Evolutionary conservation across 2,888 invertebrate genomes (phyloP).

Genomic region (Zhengitettix transpicula): DNA sequence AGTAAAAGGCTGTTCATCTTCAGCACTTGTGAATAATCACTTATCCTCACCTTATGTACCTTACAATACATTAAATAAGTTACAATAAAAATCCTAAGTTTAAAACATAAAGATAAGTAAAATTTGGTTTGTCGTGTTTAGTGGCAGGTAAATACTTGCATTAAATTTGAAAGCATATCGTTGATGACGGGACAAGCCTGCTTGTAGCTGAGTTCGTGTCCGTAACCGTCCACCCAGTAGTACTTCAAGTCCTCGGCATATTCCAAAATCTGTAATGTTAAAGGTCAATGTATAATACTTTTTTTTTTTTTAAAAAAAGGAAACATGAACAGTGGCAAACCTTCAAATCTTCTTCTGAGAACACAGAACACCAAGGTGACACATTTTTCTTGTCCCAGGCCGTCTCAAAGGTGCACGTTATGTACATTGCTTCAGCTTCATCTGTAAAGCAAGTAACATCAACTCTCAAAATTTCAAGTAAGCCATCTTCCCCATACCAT

Average conservation of each 20-base stretch:
- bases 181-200: conserved; percentile 60
- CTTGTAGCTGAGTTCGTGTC: conserved; percentile 48
- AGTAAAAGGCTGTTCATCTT: too few species aligned
- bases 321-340: conserved; percentile 24
- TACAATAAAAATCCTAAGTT: too few species aligned
- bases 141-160: conserved; percentile 31
- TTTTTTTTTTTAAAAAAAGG: too few species aligned
- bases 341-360: conserved; percentile 41
- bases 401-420: conserved; percentile 64
- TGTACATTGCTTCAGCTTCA: conserved; percentile 46
- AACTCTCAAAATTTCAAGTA: too few species aligned
- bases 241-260: conserved; percentile 61
- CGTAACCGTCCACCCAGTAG: conserved; percentile 73
- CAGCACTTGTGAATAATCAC: too few species aligned
- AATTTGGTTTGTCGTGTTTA: too few species aligned
- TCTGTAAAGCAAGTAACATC: conserved; percentile 27
- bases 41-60: too few species aligned
- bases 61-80: too few species aligned
- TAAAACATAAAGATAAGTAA: too few species aligned
- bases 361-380: conserved; percentile 68
- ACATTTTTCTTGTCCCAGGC: conserved; percentile 47
- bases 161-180: conserved; percentile 50
- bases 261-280: conserved; percentile 42
- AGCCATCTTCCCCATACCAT: too few species aligned
- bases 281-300: not conserved